Evolutionary conservation across 2,888 invertebrate species (phyloP).

Genomic region (Troides oblongomaculatus): DNA sequence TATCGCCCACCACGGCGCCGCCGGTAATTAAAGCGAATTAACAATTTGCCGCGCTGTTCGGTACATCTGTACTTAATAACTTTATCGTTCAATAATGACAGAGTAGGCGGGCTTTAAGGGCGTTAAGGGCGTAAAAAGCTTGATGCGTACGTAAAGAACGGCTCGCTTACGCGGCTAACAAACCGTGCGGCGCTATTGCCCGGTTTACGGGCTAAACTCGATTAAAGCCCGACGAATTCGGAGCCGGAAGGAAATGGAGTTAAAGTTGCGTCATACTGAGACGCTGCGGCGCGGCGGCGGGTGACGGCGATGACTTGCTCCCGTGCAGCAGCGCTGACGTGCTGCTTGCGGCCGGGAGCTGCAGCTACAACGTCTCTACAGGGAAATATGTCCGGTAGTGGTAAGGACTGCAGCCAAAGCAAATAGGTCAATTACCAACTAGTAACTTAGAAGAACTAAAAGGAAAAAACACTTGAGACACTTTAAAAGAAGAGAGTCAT

Average conservation of each 20-base stretch:
- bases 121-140: constrained; percentile 46
- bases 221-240: constrained; percentile 71
- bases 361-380: too few relatives aligned
- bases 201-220: constrained; percentile 63
- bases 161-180: constrained; percentile 58
- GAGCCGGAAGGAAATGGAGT: constrained; percentile 59
- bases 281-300: constrained; percentile 41
- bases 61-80: constrained; percentile 68
- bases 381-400: too few relatives aligned
- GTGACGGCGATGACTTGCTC: constrained; percentile 44
- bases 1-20: constrained; percentile 56
- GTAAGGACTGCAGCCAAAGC: too few relatives aligned
- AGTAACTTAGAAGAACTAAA: too few relatives aligned
- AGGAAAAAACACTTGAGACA: too few relatives aligned
- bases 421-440: too few relatives aligned
- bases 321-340: constrained; percentile 30
- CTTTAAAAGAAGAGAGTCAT: too few relatives aligned
- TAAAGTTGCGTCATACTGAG: constrained; percentile 65
- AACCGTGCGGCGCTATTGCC: constrained; percentile 52
- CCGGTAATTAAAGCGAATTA: constrained; percentile 71
- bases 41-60: constrained; percentile 63
- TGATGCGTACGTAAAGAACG: constrained; percentile 52
- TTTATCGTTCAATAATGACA: constrained; percentile 63
- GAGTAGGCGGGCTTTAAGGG: constrained; percentile 32
- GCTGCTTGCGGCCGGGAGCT: too few relatives aligned